phyloP scores from a whole-genome alignment of 1,140 invertebrate species.

The Metopolophium dirhodum region DNA sequence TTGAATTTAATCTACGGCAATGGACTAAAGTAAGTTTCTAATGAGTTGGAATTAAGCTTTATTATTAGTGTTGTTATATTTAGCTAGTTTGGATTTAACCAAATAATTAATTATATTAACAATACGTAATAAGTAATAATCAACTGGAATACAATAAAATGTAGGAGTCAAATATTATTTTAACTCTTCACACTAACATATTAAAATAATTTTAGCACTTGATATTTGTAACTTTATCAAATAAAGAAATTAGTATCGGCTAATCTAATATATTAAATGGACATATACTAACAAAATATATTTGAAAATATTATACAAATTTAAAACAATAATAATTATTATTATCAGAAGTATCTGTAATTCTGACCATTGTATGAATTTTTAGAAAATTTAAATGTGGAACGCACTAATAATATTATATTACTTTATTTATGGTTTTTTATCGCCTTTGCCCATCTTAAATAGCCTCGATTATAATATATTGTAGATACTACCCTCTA shows the following conservation, averaged over 20 bases:
- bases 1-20: background rate
- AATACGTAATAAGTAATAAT: background rate
- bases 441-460: no score
- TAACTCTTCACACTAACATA: background rate
- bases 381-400: no score
- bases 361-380: no score
- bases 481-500: no score
- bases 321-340: no score
- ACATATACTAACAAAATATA: no score
- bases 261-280: no score
- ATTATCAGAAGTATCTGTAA: no score
- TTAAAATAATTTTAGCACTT: background rate
- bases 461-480: no score
- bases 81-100: background rate
- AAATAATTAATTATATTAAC: background rate
- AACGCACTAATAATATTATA: no score
- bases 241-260: background rate
- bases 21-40: background rate
- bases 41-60: background rate
- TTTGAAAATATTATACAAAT: no score
- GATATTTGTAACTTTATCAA: background rate
- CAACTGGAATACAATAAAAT: background rate
- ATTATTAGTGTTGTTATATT: background rate
- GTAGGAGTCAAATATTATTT: background rate
- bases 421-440: no score